phyloP scores from a whole-genome alignment of 2,888 invertebrate genomes.

The Tridacna crocea region DNA sequence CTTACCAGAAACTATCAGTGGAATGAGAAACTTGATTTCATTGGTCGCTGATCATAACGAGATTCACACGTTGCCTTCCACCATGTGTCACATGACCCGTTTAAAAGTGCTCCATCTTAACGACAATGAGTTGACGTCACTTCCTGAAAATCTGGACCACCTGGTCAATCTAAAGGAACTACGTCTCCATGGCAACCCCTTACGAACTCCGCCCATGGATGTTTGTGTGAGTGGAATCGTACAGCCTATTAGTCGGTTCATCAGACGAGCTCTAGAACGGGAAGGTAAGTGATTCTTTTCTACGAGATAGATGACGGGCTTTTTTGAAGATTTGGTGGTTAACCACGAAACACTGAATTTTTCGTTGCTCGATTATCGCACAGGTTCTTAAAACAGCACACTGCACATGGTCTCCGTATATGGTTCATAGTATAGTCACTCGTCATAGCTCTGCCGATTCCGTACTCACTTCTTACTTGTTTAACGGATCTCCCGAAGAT shows the following conservation, averaged over 20 bases:
- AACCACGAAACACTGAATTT: no score
- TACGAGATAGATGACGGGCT: no score
- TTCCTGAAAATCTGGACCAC: constrained; percentile 79
- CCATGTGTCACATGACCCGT: constrained; percentile 70
- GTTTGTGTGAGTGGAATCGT: constrained; percentile 81
- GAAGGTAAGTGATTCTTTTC: constrained; percentile 73
- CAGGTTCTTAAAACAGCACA: no score
- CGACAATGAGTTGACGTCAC: constrained; percentile 74
- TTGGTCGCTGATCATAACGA: constrained; percentile 78
- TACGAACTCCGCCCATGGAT: constrained; percentile 81
- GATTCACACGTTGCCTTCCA: constrained; percentile 68
- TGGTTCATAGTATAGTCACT: no score
- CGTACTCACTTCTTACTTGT: no score
- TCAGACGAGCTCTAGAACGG: constrained; percentile 75
- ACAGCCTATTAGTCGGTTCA: constrained; percentile 82
- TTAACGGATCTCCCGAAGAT: no score
- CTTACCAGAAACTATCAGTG: constrained; percentile 74
- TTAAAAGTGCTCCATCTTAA: constrained; percentile 77
- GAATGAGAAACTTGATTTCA: constrained; percentile 75
- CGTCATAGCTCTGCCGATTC: no score
- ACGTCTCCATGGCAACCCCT: constrained; percentile 80
- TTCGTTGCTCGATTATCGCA: no score
- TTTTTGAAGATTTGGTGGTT: no score
- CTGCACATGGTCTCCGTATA: no score
- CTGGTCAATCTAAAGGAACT: constrained; percentile 76